These are phyloP conservation scores for Eretmochelys imbricata DNA, from an alignment of 2,113 vertebrate genomes.

Conservation along the genomic window DNA sequence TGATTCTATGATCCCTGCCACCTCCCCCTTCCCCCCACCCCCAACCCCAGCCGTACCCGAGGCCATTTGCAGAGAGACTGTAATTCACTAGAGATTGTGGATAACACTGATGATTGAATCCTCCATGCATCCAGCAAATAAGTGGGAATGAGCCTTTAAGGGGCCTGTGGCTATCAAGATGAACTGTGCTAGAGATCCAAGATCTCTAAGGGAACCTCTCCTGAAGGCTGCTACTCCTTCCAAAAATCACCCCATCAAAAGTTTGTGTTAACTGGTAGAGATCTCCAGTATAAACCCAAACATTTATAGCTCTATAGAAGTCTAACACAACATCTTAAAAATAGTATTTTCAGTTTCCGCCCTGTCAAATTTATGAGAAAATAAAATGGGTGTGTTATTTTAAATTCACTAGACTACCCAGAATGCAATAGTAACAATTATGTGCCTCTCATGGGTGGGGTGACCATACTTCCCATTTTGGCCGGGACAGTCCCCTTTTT, in stretches of 20 bases:
- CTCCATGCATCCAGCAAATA: not conserved
- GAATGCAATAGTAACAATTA: not conserved
- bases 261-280: not conserved
- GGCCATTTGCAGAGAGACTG: not conserved
- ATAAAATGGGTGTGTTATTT: not conserved
- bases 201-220: not conserved
- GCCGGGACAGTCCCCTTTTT: not conserved
- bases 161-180: not conserved
- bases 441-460: not conserved
- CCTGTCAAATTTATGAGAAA: not conserved
- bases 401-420: not conserved
- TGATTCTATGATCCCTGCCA: no score
- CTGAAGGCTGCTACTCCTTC: not conserved
- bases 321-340: not conserved
- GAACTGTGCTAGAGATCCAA: not conserved
- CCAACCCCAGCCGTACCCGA: not conserved
- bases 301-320: not conserved
- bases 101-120: not conserved
- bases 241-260: not conserved
- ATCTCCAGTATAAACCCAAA: accelerated
- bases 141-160: not conserved
- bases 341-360: not conserved
- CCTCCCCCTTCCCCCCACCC: no score
- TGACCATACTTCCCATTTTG: not conserved
- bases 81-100: not conserved